Evolutionary conservation across 2,888 invertebrate genomes (phyloP).

Genomic region (Plagodis pulveraria): DNA sequence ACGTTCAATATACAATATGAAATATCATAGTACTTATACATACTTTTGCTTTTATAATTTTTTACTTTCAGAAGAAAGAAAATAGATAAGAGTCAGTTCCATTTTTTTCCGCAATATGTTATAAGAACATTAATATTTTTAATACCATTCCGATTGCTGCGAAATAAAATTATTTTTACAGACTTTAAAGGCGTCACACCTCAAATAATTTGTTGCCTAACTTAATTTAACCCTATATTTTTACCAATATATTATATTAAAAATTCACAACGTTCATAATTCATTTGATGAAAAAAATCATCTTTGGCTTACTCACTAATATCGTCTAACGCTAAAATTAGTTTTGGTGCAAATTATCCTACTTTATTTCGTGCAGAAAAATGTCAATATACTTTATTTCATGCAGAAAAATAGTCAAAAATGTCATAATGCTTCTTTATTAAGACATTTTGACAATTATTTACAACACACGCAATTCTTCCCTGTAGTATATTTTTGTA

Average conservation of each 20-base stretch:
- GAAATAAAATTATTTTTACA: no score
- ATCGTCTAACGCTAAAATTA: conserved; percentile 65
- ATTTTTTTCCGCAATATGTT: no score
- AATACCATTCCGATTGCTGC: no score
- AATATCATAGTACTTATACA: neutral
- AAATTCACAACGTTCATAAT: conserved; percentile 68
- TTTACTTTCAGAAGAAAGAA: no score
- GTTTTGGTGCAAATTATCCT: conserved; percentile 63
- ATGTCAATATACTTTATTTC: conserved; percentile 10
- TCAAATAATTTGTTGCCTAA: conserved; percentile 36
- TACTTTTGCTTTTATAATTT: no score
- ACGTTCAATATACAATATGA: neutral
- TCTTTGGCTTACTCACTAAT: conserved; percentile 78
- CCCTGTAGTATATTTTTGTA: no score
- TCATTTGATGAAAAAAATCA: conserved; percentile 81
- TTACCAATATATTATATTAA: conserved; percentile 66
- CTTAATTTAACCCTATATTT: conserved; percentile 41
- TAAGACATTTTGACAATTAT: neutral
- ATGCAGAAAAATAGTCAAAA: neutral
- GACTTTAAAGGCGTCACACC: conserved; percentile 20
- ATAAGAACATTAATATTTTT: no score
- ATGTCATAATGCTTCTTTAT: no score
- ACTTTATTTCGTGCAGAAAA: conserved; percentile 13
- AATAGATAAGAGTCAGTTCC: no score
- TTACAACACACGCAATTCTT: neutral